Conservation (phyloP, 2,888 invertebrate genomes). For the Pristionchus exspectatus region DNA sequence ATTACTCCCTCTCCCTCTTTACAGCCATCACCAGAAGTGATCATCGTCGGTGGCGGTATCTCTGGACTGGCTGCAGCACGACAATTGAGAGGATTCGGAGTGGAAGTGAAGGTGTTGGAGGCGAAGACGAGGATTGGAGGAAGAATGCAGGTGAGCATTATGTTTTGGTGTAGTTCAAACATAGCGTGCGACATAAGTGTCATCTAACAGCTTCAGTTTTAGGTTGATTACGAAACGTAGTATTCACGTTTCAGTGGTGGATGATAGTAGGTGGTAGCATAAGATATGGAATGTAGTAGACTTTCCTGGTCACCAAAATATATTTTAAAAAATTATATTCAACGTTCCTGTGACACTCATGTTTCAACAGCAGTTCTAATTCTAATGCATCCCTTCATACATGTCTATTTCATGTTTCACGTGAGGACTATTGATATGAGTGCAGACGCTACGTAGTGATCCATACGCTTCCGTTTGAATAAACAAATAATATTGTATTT, state of each 20-base stretch:
- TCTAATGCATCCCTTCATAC: no score
- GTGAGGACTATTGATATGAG: no score
- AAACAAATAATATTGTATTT: background rate
- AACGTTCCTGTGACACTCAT: background rate
- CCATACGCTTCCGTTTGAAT: background rate
- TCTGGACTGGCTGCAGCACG: conserved; percentile 81
- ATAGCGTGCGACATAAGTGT: background rate
- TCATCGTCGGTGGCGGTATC: conserved; percentile 81
- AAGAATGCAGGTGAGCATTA: conserved; percentile 75
- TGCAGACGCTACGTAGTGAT: no score
- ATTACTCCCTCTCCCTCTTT: background rate
- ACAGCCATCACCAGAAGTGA: conserved; percentile 66
- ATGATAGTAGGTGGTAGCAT: background rate
- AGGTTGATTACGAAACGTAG: background rate
- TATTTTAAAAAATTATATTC: background rate
- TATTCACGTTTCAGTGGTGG: background rate
- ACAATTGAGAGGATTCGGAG: conserved; percentile 80
- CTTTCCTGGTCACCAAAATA: background rate
- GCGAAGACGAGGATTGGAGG: conserved; percentile 81
- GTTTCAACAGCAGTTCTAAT: background rate
- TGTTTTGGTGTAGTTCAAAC: background rate
- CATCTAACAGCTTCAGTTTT: background rate
- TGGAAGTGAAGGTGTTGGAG: conserved; percentile 81
- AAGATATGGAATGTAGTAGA: background rate
- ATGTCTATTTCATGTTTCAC: no score